These are phyloP conservation scores for Lasioglossum oenotherae DNA, from an alignment of 2,888 invertebrate species.

Conservation along the genomic window DNA sequence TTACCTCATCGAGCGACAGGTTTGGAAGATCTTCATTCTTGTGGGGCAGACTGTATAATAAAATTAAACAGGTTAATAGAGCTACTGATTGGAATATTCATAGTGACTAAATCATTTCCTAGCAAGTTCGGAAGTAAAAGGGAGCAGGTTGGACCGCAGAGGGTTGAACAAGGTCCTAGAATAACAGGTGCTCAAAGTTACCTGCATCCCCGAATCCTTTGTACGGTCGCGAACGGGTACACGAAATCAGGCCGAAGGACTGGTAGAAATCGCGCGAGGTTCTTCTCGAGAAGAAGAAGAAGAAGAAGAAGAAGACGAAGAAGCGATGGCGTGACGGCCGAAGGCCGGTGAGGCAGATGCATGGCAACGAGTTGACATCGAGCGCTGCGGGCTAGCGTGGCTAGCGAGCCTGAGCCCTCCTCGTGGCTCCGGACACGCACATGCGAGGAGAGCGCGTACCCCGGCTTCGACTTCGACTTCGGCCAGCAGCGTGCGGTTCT, in stretches of 20 bases:
- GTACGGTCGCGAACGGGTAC: too few species aligned
- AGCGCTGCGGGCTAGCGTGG: slow-evolving; percentile 76
- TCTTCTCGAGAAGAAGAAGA: slow-evolving; percentile 7
- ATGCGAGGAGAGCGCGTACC: slow-evolving; percentile 38
- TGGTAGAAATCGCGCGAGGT: slow-evolving; percentile 28
- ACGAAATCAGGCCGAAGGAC: slow-evolving; percentile 14
- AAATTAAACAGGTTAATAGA: too few species aligned
- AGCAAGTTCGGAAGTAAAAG: too few species aligned
- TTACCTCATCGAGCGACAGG: too few species aligned
- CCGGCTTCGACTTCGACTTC: neutral
- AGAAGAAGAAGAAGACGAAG: neutral
- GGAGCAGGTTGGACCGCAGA: too few species aligned
- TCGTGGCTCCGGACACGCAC: slow-evolving; percentile 59
- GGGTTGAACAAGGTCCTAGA: too few species aligned
- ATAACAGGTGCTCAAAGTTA: too few species aligned
- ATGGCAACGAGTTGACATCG: slow-evolving; percentile 77
- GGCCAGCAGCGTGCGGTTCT: slow-evolving; percentile 43
- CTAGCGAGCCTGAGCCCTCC: slow-evolving; percentile 45
- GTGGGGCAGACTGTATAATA: too few species aligned
- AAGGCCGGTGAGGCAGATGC: slow-evolving; percentile 74
- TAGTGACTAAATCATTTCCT: too few species aligned
- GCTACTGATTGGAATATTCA: too few species aligned
- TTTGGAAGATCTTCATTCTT: too few species aligned
- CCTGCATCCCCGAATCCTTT: too few species aligned
- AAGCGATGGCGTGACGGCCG: slow-evolving; percentile 73